These are phyloP conservation scores for Notolepis coatsorum DNA, from an alignment of 2,797 vertebrate species.

Conservation along the genomic window DNA sequence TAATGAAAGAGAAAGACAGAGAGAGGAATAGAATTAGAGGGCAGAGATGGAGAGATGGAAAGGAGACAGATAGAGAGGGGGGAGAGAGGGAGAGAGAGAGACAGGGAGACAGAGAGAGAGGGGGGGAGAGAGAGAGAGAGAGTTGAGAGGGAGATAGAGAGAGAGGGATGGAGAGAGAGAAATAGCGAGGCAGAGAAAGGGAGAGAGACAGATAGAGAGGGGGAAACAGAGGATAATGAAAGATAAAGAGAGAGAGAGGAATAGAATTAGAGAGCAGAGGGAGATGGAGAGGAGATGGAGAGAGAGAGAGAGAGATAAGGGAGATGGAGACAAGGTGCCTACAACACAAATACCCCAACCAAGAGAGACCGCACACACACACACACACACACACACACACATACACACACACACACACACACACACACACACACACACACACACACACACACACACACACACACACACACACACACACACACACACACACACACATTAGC, in stretches of 20 bases:
- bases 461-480: conserved; percentile 11
- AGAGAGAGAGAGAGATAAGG: conserved; percentile 22
- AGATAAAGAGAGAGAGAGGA: conserved; percentile 32
- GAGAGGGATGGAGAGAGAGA: not conserved
- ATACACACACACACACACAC: conserved; percentile 7
- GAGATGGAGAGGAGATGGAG: conserved; percentile 32
- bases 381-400: conserved; percentile 13
- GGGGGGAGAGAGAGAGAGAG: not conserved
- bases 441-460: conserved; percentile 8
- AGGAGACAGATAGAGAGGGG: not conserved
- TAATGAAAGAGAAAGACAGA: conserved; percentile 7
- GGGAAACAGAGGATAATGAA: conserved; percentile 7
- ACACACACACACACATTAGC: conserved; percentile 20
- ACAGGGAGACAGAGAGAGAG: conserved; percentile 31
- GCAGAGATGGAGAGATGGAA: not conserved
- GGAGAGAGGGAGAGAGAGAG: conserved; percentile 30
- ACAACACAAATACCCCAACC: conserved; percentile 55
- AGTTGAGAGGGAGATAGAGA: not conserved
- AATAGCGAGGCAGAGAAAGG: not conserved
- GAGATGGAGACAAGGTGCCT: conserved; percentile 23
- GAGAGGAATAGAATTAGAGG: not conserved
- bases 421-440: conserved; percentile 26
- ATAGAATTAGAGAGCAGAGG: conserved; percentile 23
- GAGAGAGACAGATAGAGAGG: not conserved
- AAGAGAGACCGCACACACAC: conserved; percentile 48